These are phyloP conservation scores for Trimorus sp. DNA, from an alignment of 2,888 invertebrate genomes.

Conservation along the genomic window DNA sequence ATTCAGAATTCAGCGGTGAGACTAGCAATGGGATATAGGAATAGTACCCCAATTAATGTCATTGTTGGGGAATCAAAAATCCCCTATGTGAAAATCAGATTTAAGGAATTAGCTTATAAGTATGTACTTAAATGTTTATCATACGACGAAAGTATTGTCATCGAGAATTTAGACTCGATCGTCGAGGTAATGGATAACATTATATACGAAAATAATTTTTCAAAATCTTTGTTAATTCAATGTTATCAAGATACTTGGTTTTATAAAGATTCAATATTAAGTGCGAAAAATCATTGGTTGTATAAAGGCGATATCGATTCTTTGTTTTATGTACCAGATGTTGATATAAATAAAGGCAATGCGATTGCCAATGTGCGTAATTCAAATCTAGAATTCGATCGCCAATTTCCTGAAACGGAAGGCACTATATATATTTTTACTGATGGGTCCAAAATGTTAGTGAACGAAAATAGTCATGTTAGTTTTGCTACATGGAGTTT, in stretches of 20 bases:
- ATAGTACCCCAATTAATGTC: conserved; percentile 54
- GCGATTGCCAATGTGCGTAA: too few relatives aligned
- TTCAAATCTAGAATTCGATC: too few relatives aligned
- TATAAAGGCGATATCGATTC: background rate
- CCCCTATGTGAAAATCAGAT: conserved; percentile 6
- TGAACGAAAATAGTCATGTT: background rate
- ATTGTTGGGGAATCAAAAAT: background rate
- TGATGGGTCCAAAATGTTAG: conserved; percentile 10
- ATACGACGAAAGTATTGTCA: background rate
- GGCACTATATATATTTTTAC: conserved; percentile 20
- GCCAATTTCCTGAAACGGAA: too few relatives aligned
- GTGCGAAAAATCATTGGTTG: background rate
- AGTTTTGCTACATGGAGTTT: conserved; percentile 24
- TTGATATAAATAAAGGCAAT: too few relatives aligned
- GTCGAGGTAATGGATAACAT: background rate
- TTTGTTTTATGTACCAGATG: conserved; percentile 9
- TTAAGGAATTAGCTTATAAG: conserved; percentile 25
- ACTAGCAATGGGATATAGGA: conserved; percentile 55
- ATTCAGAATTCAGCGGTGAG: conserved; percentile 43
- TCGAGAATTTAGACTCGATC: conserved; percentile 19
- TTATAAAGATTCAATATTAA: conserved; percentile 24
- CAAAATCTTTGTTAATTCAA: conserved; percentile 16
- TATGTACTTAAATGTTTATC: conserved; percentile 29
- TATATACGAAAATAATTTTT: conserved; percentile 28
- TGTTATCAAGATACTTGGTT: conserved; percentile 24